phyloP scores from a whole-genome alignment of 2,888 invertebrate species.

The Pomacea canaliculata region DNA sequence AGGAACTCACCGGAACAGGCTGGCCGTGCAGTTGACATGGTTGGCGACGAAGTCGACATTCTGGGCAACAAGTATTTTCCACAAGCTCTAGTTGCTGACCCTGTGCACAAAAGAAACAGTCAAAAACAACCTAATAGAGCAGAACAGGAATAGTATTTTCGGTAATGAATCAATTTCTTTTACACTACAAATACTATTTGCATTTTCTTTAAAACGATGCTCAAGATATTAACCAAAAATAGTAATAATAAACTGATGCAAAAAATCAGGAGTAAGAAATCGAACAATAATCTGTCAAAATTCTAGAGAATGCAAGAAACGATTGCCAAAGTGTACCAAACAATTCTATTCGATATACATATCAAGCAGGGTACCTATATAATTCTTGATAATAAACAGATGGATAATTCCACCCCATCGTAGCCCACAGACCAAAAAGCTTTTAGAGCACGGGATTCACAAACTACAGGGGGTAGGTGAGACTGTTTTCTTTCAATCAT shows the following conservation, averaged over 20 bases:
- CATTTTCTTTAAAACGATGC: neutral
- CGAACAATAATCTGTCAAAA: neutral
- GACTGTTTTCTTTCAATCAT: no score
- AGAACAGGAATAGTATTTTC: no score
- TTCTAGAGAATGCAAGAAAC: no score
- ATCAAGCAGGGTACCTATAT: no score
- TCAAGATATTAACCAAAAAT: neutral
- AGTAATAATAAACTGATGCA: neutral
- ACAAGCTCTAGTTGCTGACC: conserved; percentile 54
- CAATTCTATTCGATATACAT: no score
- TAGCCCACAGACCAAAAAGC: no score
- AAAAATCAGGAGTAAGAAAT: neutral
- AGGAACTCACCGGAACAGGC: conserved; percentile 47
- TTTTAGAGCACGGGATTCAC: no score
- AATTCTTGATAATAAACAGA: no score
- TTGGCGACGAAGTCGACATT: conserved; percentile 46
- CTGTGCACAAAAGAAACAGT: conserved; percentile 35
- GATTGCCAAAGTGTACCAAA: no score
- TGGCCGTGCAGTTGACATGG: conserved; percentile 53
- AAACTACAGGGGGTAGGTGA: no score
- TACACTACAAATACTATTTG: neutral
- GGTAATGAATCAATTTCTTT: neutral
- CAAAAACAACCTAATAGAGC: no score
- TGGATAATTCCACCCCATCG: no score
- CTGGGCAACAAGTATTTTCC: conserved; percentile 55